These are phyloP conservation scores for Anas acuta DNA, from an alignment of 2,797 vertebrate species.

Conservation along the genomic window DNA sequence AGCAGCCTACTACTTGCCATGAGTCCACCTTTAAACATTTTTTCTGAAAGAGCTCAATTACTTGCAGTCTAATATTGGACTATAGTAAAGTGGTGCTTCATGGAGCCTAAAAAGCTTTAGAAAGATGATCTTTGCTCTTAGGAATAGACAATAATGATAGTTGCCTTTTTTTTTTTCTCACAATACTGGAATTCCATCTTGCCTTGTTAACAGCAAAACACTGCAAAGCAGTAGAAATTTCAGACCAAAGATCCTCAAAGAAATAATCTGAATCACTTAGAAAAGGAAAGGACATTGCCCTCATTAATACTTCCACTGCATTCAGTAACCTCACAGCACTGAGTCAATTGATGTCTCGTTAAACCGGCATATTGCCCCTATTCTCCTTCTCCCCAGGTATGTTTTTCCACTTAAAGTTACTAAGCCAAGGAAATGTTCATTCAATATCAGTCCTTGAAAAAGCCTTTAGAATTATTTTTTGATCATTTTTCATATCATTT, in stretches of 20 bases:
- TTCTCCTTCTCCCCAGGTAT: neutral
- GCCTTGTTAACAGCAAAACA: neutral
- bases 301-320: conserved; percentile 36
- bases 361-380: conserved; percentile 5
- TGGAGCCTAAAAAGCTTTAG: neutral
- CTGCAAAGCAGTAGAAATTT: conserved; percentile 30
- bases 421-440: conserved; percentile 28
- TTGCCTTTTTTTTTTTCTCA: neutral
- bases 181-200: neutral
- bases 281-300: conserved; percentile 32
- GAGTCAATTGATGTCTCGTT: conserved; percentile 55
- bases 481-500: conserved; percentile 35
- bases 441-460: conserved; percentile 42
- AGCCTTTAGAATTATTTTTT: conserved; percentile 53
- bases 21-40: neutral
- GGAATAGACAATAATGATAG: neutral
- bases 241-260: conserved; percentile 11
- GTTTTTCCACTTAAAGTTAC: conserved; percentile 24
- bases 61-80: neutral
- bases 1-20: neutral
- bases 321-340: conserved; percentile 5
- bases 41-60: conserved; percentile 8
- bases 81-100: neutral
- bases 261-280: conserved; percentile 43
- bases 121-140: conserved; percentile 22